Evolutionary conservation across 2,888 invertebrate genomes (phyloP), one percentile per base, ranked within the genome.

Genomic region (Blastobasis lacticolella): DNA sequence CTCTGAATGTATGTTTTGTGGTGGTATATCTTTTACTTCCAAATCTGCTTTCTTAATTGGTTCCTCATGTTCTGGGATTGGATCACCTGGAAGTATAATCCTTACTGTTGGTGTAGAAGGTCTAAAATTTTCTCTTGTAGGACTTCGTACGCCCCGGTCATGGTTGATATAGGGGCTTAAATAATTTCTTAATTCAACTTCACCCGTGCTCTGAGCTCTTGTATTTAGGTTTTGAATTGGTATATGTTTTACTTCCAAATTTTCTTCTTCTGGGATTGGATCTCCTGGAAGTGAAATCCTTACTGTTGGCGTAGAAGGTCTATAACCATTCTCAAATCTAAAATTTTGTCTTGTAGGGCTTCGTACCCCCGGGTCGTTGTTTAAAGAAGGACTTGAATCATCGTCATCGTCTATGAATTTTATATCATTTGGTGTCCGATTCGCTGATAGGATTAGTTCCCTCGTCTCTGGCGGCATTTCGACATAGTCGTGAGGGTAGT

Each of bases 401-500:
- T 60, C 62, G n/a, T 66, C 67, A 5, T 71, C 71, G 38, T 78
- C 76, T 7, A 74, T 71, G 48, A 52, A 75, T 45, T 57, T 57
- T n/a, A 74, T 61, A 9, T 71, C 67, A 44, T 65, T 71, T 0
- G 67, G 60, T 38, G 56, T 66, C 50, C 50, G 61, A 47, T 63
- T 72, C 0, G 69, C 66, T 61, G 72, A 73, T 4, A 69, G 59
- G 36, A 81, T 77, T 38, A 73, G 54, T 6, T 65, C 58, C 44
- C 69, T 71, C 0, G 78, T 73, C 23, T 78, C 78, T 6, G 61
- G 58, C 3, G 87, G 86, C 85, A 87, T 86, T 64, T 81, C 75
- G 0, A 83, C 87, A 61, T 85, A 87, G 44, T 84, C 87, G 5
- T 73, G 68, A 1, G 84, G 80, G 52, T 80, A 82, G 0, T 80